These are phyloP conservation scores for Eleginops maclovinus DNA, from an alignment of 2,113 vertebrate genomes.

Conservation along the genomic window DNA sequence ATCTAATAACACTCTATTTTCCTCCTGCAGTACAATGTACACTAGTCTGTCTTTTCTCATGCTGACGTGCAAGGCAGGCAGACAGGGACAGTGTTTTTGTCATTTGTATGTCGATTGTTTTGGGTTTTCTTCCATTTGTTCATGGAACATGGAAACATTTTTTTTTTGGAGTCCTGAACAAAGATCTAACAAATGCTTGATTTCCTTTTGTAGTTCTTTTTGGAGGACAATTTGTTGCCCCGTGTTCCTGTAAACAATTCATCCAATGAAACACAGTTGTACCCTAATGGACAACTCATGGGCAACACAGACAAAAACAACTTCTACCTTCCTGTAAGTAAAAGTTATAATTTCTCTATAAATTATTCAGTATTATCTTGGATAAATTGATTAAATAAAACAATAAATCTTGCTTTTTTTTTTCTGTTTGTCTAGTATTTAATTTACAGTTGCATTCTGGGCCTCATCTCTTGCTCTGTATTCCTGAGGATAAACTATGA, in stretches of 20 bases:
- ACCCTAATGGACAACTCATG: constrained; percentile 79
- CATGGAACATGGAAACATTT: too few relatives aligned
- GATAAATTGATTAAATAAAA: neutral
- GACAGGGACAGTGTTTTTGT: neutral
- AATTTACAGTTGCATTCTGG: constrained; percentile 98
- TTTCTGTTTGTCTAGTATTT: constrained; percentile 88
- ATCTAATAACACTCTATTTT: constrained; percentile 63
- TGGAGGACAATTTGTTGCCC: constrained; percentile 83
- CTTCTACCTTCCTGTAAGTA: constrained; percentile 97
- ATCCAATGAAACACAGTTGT: constrained; percentile 87
- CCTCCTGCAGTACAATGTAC: constrained; percentile 37
- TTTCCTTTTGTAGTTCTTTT: constrained; percentile 89
- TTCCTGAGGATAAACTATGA: constrained; percentile 98
- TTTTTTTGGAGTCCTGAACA: too few relatives aligned
- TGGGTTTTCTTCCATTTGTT: neutral
- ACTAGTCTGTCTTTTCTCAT: constrained; percentile 37
- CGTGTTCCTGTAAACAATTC: constrained; percentile 84
- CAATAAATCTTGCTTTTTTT: neutral
- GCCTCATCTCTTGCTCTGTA: constrained; percentile 95
- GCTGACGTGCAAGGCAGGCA: constrained; percentile 7
- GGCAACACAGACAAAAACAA: constrained; percentile 87
- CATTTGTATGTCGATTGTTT: constrained; percentile 23
- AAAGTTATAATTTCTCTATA: neutral
- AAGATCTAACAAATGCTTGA: constrained; percentile 2
- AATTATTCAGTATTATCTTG: neutral